Percentiles rank a stretch among this genome's conserved stretches.
Evolutionary conservation across 1,140 invertebrate genomes (phyloP).

Genomic region (Diploscapter pachys): DNA sequence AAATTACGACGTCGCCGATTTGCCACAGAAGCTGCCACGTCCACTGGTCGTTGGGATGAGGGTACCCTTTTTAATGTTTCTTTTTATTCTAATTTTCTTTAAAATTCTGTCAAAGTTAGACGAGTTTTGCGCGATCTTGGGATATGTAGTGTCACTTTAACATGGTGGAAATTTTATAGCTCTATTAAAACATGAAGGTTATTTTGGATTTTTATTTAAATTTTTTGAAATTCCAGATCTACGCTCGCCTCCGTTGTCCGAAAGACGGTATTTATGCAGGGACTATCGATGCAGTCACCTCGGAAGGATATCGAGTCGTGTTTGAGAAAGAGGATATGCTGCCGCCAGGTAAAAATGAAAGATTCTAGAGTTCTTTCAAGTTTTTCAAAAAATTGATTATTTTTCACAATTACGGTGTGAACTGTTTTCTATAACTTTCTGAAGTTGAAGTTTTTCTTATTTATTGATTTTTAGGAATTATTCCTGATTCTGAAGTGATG

Average conservation of each 20-base stretch:
- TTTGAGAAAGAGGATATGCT: constrained; percentile 4
- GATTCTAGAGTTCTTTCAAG: too few species aligned
- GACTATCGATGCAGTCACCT: constrained; percentile 89
- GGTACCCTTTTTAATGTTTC: not conserved
- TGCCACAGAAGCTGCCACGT: constrained; percentile 90
- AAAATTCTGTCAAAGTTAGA: too few species aligned
- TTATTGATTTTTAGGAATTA: constrained; percentile 54
- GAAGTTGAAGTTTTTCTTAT: too few species aligned
- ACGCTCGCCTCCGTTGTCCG: constrained; percentile 74
- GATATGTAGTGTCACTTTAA: too few species aligned
- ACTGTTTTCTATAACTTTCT: too few species aligned
- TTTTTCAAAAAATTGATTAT: too few species aligned
- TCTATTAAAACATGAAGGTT: too few species aligned
- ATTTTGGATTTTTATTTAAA: not conserved
- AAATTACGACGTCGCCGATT: constrained; percentile 65
- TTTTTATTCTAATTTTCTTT: too few species aligned
- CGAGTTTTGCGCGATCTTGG: too few species aligned
- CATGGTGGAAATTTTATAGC: too few species aligned
- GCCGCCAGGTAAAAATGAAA: too few species aligned
- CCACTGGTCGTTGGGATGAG: constrained; percentile 83
- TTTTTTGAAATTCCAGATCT: constrained; percentile 70
- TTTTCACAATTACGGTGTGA: too few species aligned
- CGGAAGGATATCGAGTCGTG: constrained; percentile 84
- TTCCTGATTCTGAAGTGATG: constrained; percentile 38
- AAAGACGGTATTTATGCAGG: constrained; percentile 95